These are phyloP conservation scores for Thalassoma bifasciatum DNA, from an alignment of 2,113 vertebrate genomes.

Conservation along the genomic window DNA sequence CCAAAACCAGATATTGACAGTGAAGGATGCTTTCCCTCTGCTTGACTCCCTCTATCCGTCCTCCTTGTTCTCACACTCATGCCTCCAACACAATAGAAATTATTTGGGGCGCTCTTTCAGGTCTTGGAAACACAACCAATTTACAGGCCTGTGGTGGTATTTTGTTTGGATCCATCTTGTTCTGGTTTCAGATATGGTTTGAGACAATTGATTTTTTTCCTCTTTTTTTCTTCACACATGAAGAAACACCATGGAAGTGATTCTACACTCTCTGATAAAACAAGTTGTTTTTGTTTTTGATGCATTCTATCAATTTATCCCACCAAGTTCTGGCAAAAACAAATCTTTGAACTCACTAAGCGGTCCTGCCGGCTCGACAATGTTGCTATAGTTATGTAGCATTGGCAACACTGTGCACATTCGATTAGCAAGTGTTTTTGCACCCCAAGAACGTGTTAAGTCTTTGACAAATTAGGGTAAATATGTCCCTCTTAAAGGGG, in stretches of 20 bases:
- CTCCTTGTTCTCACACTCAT: slow-evolving; percentile 44
- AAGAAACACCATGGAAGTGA: slow-evolving; percentile 1
- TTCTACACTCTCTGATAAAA: slow-evolving; percentile 7
- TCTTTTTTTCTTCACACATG: slow-evolving; percentile 11
- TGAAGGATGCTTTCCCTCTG: slow-evolving; percentile 70
- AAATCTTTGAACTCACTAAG: slow-evolving; percentile 38
- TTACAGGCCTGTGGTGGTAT: slow-evolving; percentile 18
- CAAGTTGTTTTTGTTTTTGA: slow-evolving; percentile 31
- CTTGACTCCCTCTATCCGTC: slow-evolving; percentile 57
- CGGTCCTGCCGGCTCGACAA: slow-evolving; percentile 21
- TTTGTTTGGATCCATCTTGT: slow-evolving; percentile 24
- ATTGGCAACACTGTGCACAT: slow-evolving; percentile 35
- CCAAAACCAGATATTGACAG: slow-evolving; percentile 53
- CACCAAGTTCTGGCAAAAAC: slow-evolving; percentile 27
- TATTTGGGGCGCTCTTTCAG: slow-evolving; percentile 29
- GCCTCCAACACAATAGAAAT: slow-evolving; percentile 47
- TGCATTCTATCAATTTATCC: slow-evolving; percentile 6
- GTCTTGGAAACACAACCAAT: slow-evolving; percentile 34
- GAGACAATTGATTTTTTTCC: background rate
- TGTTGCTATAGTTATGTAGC: slow-evolving; percentile 25
- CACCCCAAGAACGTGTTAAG: slow-evolving; percentile 45
- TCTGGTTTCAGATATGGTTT: background rate
- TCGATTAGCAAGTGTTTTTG: slow-evolving; percentile 45
- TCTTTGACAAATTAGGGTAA: slow-evolving; percentile 5
- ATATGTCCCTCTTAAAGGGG: background rate